Evolutionary conservation across 2,113 vertebrate genomes (phyloP), one percentile per base, ranked within the genome.

Genomic region (Neodon shergylaensis): DNA sequence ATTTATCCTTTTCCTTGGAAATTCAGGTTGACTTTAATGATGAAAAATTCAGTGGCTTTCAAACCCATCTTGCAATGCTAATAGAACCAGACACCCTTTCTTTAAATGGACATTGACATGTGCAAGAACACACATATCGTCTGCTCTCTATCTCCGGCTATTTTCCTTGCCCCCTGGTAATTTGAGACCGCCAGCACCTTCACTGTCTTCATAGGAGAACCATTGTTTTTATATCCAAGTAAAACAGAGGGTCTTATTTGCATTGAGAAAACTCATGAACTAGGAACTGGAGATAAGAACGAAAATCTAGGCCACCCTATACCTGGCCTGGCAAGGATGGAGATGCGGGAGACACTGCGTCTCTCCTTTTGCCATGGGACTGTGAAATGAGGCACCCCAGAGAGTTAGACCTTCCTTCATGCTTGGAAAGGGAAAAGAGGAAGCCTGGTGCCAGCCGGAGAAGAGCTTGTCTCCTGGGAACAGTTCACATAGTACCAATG

Each of bases 211-310:
- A 61, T 19, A 12, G 17, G 28, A 1, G 61, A 87, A 81, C 61
- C 83, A 92, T 74, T 94, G 65, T 96, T 96, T 92, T 96, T 89
- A 95, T 91, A 66, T 36, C 65, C 73, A 83, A n/a, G n/a, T 82
- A 39, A 58, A 58, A 82, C 26, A 63, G 16, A 68, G 21, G 42
- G 31, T 91, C 95, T 94, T 91, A 95, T 81, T 72, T 81, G 65
- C 92, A 39, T 7, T 39, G 54, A 93, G 49, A 91, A 96, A 92
- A 83, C 26, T 33, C 24, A 10, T 39, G 90, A 94, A 92, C 76
- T 42, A 76, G 83, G 83, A 88, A 77, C 44, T 39, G 2, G 36
- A 91, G 88, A 58, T 79, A 76, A 74, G 73, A 42, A 73, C 5
- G 63, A 49, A 63, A 81, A 86, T 61, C 42, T 6, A 1, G 79